Evolutionary conservation across 2,113 vertebrate genomes (phyloP).

Genomic region (Anguilla japonica): DNA sequence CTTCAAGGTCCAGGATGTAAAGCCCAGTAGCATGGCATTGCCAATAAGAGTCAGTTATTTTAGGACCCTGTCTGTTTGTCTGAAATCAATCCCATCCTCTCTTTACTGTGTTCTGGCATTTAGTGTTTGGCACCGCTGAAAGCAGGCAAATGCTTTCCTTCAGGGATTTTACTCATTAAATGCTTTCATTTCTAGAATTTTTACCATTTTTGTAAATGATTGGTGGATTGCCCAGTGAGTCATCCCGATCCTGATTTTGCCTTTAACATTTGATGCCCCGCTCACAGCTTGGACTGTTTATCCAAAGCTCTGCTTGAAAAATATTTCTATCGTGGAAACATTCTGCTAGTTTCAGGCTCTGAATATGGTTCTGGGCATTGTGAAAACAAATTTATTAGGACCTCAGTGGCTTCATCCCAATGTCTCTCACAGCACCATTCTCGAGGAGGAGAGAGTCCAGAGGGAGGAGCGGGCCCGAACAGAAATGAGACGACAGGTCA

Average conservation of each 20-base stretch:
- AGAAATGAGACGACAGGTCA: conserved; percentile 94
- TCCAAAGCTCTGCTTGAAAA: not conserved
- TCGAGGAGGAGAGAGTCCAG: conserved; percentile 94
- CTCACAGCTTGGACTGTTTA: not conserved
- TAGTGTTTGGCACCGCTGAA: not conserved
- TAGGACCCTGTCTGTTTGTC: conserved; percentile 18
- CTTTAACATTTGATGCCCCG: not conserved
- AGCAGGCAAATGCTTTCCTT: not conserved
- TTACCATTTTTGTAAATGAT: not conserved
- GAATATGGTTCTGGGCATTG: conserved; percentile 1
- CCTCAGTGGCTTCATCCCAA: not conserved
- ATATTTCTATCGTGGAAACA: not conserved
- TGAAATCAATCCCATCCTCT: conserved; percentile 18
- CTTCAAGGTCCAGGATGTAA: not conserved
- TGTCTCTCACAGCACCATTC: conserved; percentile 78
- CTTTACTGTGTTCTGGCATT: not conserved
- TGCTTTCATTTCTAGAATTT: not conserved
- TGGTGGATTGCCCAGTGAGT: not conserved
- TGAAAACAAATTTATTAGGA: not conserved
- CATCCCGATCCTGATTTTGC: not conserved
- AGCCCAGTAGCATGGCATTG: not conserved
- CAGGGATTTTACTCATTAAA: not conserved
- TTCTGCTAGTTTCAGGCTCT: not conserved
- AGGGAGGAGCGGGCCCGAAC: conserved; percentile 94
- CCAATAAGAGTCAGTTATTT: conserved; percentile 25